These are phyloP conservation scores for Neocrepidodera transversa DNA, from an alignment of 2,888 invertebrate genomes.

Conservation along the genomic window DNA sequence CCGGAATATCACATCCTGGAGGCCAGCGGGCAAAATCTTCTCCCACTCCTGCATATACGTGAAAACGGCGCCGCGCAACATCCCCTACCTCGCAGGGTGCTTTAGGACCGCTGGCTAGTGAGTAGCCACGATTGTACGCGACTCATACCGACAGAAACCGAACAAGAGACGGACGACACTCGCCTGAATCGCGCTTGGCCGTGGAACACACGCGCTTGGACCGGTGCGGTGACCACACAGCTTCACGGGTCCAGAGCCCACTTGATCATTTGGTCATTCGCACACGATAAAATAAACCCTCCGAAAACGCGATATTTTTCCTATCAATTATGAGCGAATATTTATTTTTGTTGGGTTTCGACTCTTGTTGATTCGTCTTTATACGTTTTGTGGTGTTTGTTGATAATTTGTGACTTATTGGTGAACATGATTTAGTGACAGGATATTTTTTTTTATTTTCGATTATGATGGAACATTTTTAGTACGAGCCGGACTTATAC, in stretches of 20 bases:
- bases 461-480: constrained; percentile 26
- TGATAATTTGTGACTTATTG: constrained; percentile 16
- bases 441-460: constrained; percentile 21
- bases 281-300: constrained; percentile 6
- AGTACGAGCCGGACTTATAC: constrained; percentile 36
- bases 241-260: constrained; percentile 41
- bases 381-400: constrained; percentile 30
- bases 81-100: constrained; percentile 60
- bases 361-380: constrained; percentile 21
- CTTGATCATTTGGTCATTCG: constrained; percentile 19
- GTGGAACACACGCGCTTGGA: constrained; percentile 61
- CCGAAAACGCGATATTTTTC: not conserved
- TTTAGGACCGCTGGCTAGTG: constrained; percentile 65
- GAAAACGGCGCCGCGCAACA: constrained; percentile 56
- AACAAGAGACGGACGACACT: constrained; percentile 36
- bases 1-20: constrained; percentile 52
- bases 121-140: constrained; percentile 54
- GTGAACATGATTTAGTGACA: constrained; percentile 35
- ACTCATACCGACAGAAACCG: constrained; percentile 27
- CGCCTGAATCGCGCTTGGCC: constrained; percentile 51
- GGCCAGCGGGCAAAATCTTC: constrained; percentile 50
- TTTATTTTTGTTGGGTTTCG: not conserved
- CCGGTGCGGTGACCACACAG: constrained; percentile 60
- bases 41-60: constrained; percentile 52
- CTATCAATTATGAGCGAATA: not conserved